A percentile compares a stretch with the other conserved stretches of the same genome.
Evolutionary conservation across 2,888 invertebrate genomes (phyloP).

Genomic region (Phortica magna): DNA sequence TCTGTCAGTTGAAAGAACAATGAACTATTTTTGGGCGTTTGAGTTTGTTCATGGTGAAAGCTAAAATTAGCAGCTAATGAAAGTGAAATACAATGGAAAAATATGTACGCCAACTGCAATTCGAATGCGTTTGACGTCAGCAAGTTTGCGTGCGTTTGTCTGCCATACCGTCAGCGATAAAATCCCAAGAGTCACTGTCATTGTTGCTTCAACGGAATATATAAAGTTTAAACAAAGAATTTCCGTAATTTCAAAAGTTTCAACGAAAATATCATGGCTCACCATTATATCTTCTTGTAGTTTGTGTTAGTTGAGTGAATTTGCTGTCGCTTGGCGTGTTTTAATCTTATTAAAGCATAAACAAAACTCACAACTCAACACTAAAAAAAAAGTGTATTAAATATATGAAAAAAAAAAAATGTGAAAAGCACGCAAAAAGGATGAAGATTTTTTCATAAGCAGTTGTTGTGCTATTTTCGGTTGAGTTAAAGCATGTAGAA

Average conservation of each 20-base stretch:
- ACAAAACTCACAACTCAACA: neutral
- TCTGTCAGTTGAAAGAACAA: neutral
- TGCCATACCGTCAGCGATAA: neutral
- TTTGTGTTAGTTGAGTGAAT: too few relatives aligned
- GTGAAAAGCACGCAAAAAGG: neutral
- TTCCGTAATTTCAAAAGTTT: too few relatives aligned
- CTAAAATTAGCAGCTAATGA: conserved; percentile 20
- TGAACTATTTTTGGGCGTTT: neutral
- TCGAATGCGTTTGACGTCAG: conserved; percentile 10
- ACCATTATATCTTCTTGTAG: too few relatives aligned
- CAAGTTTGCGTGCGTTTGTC: neutral
- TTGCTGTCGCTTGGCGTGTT: too few relatives aligned
- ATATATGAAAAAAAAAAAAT: neutral
- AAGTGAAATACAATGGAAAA: neutral
- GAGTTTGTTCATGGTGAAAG: neutral
- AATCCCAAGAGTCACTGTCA: neutral
- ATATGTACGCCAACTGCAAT: neutral
- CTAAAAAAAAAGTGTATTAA: neutral
- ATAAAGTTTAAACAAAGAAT: too few relatives aligned
- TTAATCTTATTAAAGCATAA: too few relatives aligned
- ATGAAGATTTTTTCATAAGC: neutral
- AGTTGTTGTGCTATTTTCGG: neutral
- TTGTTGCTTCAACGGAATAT: neutral
- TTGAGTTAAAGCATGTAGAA: neutral
- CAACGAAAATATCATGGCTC: too few relatives aligned